These are phyloP conservation scores for Diachrysia chrysitis DNA, from an alignment of 2,888 invertebrate species.

Conservation along the genomic window DNA sequence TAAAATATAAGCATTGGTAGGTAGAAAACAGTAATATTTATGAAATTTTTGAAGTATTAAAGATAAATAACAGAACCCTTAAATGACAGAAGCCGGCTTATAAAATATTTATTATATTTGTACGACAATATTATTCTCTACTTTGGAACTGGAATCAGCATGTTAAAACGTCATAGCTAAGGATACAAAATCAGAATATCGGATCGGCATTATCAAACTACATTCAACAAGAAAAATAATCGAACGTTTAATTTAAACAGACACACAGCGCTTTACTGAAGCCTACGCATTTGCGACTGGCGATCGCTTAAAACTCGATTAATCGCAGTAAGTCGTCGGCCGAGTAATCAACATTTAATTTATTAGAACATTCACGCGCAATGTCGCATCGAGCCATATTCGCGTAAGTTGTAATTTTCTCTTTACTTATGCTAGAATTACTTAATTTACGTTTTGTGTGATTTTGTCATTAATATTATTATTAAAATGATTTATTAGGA, in stretches of 20 bases:
- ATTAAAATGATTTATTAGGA: background rate
- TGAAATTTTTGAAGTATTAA: background rate
- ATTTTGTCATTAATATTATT: background rate
- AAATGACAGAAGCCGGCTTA: too few relatives aligned
- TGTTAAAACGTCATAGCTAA: too few relatives aligned
- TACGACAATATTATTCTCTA: too few relatives aligned
- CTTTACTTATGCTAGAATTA: background rate
- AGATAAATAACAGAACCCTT: too few relatives aligned
- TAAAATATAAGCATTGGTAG: background rate
- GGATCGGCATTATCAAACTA: background rate
- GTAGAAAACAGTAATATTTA: background rate
- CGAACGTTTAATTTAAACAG: background rate
- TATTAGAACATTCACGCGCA: slow-evolving; percentile 50
- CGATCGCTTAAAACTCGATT: slow-evolving; percentile 54
- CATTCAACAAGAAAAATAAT: background rate
- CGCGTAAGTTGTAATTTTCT: slow-evolving; percentile 40
- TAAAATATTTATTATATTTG: too few relatives aligned
- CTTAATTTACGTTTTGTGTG: background rate
- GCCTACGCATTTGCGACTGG: slow-evolving; percentile 33
- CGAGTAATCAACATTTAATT: slow-evolving; percentile 47
- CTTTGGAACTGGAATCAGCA: too few relatives aligned
- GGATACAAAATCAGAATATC: too few relatives aligned
- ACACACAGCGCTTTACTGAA: slow-evolving; percentile 25
- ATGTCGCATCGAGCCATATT: slow-evolving; percentile 48
- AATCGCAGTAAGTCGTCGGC: slow-evolving; percentile 44